Evolutionary conservation across 2,888 invertebrate species (phyloP).

Genomic region (Lithodes maja): DNA sequence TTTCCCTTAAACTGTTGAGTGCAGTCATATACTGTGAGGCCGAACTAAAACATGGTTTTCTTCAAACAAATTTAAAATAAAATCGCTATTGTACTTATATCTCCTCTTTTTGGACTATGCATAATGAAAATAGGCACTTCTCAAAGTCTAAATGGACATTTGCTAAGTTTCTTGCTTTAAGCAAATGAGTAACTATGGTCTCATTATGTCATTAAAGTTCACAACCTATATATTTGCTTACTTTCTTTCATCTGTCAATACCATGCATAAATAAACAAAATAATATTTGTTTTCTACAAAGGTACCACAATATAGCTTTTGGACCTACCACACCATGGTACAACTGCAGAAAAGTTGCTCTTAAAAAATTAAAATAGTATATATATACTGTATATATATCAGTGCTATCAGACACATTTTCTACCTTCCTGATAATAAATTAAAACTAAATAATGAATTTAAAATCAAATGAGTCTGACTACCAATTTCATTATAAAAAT

Average conservation of each 20-base stretch:
- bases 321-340: slow-evolving; percentile 13
- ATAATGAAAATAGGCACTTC: slow-evolving; percentile 66
- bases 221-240: slow-evolving; percentile 53
- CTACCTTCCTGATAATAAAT: not conserved
- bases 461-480: too few species aligned
- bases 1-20: slow-evolving; percentile 39
- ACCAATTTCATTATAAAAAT: too few species aligned
- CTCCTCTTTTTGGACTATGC: slow-evolving; percentile 44
- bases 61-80: slow-evolving; percentile 27
- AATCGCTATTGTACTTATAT: slow-evolving; percentile 30
- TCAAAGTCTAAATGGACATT: slow-evolving; percentile 61
- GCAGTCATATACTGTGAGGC: slow-evolving; percentile 57
- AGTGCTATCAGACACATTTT: slow-evolving; percentile 29
- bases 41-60: slow-evolving; percentile 42
- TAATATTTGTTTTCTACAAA: slow-evolving; percentile 14
- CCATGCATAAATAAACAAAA: slow-evolving; percentile 30
- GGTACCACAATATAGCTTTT: slow-evolving; percentile 18
- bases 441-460: too few species aligned
- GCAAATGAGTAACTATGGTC: slow-evolving; percentile 40
- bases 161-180: slow-evolving; percentile 44
- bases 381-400: not conserved
- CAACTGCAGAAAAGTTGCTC: not conserved
- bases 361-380: slow-evolving; percentile 27
- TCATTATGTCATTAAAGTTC: slow-evolving; percentile 52
- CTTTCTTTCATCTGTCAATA: slow-evolving; percentile 37